phyloP scores from a whole-genome alignment of 2,113 vertebrate genomes.

The Clarias batrachus region DNA sequence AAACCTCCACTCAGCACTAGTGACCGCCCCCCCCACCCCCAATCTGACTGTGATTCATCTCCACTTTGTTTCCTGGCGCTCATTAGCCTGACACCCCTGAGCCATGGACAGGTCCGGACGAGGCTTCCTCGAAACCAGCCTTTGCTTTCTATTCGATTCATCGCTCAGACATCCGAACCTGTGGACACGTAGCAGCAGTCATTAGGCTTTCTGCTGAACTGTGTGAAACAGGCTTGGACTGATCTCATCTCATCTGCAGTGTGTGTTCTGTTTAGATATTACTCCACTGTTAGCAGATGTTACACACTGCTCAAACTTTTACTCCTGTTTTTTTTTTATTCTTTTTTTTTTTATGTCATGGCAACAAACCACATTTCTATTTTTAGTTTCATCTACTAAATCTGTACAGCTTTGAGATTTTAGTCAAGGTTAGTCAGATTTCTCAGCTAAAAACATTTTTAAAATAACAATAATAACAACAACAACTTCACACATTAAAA shows the following conservation, averaged over 20 bases:
- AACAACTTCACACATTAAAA: not conserved
- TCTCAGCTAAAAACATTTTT: not conserved
- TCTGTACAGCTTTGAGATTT: not conserved
- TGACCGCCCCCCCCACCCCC: too few relatives aligned
- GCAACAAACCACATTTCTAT: not conserved
- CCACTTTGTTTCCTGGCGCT: not conserved
- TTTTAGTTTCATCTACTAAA: not conserved
- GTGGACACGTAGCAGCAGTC: not conserved
- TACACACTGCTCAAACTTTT: not conserved
- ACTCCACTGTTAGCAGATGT: not conserved
- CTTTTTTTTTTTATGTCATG: not conserved
- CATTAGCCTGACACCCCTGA: not conserved
- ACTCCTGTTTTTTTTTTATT: not conserved
- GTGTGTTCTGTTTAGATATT: not conserved
- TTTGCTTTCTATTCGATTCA: not conserved
- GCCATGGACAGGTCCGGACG: not conserved
- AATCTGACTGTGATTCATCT: not conserved
- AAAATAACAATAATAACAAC: not conserved
- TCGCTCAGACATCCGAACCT: not conserved
- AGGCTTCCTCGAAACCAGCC: not conserved
- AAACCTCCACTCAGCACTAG: not conserved
- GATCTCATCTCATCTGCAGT: not conserved
- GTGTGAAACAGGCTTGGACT: slow-evolving; percentile 6
- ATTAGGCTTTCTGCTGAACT: not conserved
- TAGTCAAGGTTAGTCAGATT: not conserved